Percentiles rank a stretch among this genome's conserved stretches.
Evolutionary conservation across 2,797 vertebrate species (phyloP).

Genomic region (Ctenosaura bakeri): DNA sequence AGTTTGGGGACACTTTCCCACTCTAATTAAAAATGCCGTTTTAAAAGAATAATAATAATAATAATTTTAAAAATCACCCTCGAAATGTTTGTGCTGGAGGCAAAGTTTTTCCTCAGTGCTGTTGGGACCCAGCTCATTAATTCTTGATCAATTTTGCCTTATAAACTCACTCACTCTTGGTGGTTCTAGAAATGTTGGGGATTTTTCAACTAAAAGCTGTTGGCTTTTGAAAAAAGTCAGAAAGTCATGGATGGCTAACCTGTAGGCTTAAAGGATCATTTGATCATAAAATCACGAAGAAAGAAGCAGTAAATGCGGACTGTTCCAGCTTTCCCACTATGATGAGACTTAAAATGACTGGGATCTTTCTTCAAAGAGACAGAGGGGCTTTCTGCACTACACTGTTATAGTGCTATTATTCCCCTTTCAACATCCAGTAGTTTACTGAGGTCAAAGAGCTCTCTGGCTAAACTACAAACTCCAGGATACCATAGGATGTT

Average conservation of each 20-base stretch:
- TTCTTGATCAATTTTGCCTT: constrained; percentile 76
- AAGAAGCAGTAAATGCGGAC: too few relatives aligned
- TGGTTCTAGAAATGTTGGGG: constrained; percentile 64
- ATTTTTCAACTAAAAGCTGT: neutral
- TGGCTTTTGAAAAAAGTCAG: constrained; percentile 36
- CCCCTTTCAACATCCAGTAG: too few relatives aligned
- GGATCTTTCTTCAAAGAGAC: too few relatives aligned
- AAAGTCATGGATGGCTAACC: too few relatives aligned
- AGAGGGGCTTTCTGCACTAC: too few relatives aligned
- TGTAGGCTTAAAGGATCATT: neutral
- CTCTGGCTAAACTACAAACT: too few relatives aligned
- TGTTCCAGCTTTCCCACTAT: too few relatives aligned
- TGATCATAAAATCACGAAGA: too few relatives aligned
- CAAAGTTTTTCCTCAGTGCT: constrained; percentile 54
- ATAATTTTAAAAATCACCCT: neutral
- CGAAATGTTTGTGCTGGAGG: constrained; percentile 68
- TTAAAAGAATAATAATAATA: neutral
- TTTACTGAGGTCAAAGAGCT: too few relatives aligned
- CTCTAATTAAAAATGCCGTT: constrained; percentile 76
- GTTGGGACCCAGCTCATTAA: constrained; percentile 70
- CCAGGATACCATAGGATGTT: too few relatives aligned
- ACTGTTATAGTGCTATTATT: too few relatives aligned
- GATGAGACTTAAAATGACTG: too few relatives aligned
- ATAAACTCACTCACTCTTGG: constrained; percentile 65
- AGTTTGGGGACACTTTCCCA: constrained; percentile 72